phyloP scores from a whole-genome alignment of 2,797 vertebrate species.

The Coregonus ussuriensis region DNA sequence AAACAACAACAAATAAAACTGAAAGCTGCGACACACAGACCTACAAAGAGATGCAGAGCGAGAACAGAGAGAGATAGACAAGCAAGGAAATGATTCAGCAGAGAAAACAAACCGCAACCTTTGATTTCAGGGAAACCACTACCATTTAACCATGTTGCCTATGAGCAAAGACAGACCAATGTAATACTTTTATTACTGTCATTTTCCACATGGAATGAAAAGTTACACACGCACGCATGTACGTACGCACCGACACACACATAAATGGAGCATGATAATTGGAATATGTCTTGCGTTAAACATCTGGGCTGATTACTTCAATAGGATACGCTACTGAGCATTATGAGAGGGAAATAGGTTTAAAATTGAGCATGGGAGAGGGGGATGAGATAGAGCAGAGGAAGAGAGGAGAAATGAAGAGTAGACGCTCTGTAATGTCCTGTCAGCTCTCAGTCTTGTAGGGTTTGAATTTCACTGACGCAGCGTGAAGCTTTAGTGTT shows the following conservation, averaged over 20 bases:
- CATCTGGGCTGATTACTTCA: constrained; percentile 47
- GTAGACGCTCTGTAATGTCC: constrained; percentile 11
- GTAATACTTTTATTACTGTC: too few relatives aligned
- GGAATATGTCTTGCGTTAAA: constrained; percentile 34
- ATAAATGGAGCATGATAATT: constrained; percentile 58
- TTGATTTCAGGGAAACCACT: neutral
- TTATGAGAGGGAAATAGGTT: neutral
- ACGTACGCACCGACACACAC: neutral
- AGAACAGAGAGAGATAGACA: neutral
- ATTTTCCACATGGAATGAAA: too few relatives aligned
- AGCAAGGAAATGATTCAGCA: constrained; percentile 17
- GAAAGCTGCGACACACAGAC: neutral
- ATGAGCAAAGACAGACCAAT: too few relatives aligned
- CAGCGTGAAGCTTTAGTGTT: constrained; percentile 21
- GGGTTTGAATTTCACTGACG: constrained; percentile 65
- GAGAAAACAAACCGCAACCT: neutral
- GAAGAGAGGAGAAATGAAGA: neutral
- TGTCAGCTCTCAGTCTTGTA: constrained; percentile 18
- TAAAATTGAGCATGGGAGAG: neutral
- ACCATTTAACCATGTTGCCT: neutral
- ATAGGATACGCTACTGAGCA: neutral
- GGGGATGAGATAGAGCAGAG: neutral
- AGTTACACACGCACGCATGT: constrained; percentile 1
- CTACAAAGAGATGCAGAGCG: neutral
- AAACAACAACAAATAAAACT: neutral